Conservation (phyloP, 2,888 invertebrate genomes). For the Perithous albicinctus region DNA sequence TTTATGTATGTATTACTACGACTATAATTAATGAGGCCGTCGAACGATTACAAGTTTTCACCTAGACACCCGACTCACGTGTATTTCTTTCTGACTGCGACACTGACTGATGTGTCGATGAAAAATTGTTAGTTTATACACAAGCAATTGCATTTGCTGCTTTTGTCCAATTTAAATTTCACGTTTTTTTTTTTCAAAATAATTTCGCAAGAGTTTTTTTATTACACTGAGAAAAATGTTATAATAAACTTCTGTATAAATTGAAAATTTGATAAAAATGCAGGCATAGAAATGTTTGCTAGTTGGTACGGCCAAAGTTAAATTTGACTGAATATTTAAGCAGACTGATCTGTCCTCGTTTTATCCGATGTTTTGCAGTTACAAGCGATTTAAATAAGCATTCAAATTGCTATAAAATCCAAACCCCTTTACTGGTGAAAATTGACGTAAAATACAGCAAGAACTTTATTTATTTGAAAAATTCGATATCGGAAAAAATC, state of each 20-base stretch:
- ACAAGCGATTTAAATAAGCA: too few relatives aligned
- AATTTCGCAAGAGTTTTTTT: not conserved
- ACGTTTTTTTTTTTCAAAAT: not conserved
- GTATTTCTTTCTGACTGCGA: constrained; percentile 11
- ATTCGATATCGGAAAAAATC: too few relatives aligned
- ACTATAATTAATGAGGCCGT: constrained; percentile 24
- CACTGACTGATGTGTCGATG: not conserved
- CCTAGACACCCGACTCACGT: constrained; percentile 16
- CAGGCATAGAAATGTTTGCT: too few relatives aligned
- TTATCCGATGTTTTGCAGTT: too few relatives aligned
- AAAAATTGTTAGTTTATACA: constrained; percentile 24
- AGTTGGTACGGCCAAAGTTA: too few relatives aligned
- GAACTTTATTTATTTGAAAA: too few relatives aligned
- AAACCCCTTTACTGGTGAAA: too few relatives aligned
- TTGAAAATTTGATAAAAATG: not conserved
- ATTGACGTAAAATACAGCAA: too few relatives aligned
- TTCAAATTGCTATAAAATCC: too few relatives aligned
- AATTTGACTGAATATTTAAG: too few relatives aligned
- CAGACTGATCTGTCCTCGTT: too few relatives aligned
- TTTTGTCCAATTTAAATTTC: not conserved
- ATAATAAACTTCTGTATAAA: not conserved
- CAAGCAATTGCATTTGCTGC: not conserved
- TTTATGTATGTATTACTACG: constrained; percentile 2
- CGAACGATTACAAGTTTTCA: constrained; percentile 40
- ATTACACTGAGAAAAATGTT: not conserved